Base-by-base conservation (phyloP, 2,113 vertebrate species). In the Albula glossodonta region DNA sequence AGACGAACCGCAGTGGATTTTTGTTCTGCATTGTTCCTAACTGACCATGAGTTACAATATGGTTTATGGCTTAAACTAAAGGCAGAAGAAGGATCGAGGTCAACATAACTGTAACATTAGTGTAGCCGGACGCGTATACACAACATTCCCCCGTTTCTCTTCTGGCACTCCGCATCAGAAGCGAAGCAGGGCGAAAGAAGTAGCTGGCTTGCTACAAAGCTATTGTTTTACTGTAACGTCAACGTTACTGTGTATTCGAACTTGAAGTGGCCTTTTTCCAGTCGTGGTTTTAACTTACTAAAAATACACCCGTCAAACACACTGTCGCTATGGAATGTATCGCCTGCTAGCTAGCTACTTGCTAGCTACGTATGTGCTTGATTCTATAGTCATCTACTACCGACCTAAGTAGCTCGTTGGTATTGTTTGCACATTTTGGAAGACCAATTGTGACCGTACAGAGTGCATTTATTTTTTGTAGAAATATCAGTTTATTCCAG, bases 1-100 rank as follows among this genome's bases (percentile, higher is more conserved):
- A 51, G 77, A 50, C 80, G 3, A 81, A 19, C 74, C 57, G 83
- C 85, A 80, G 88, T 79, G 83, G 85, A 87, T 84, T 74, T 41
- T 88, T 53, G 6, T 80, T 74, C 78, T 81, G 81, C 85, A 86
- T 86, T 84, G 83, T 74, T 74, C 70, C 70, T 74, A 10, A n/a
- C 2, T 84, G 84, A 82, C 60, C 56, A 49, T 63, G 82, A 86
- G 86, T 60, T 56, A 49, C 81, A 52, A 86, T 51, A 60, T 84
- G 41, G 78, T 25, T 66, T 48, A 70, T 17, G 80, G 41, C 19
- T 48, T 11, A 70, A 81, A 87, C 57, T 84, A 80, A 66, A 70
- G 50, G 53, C 51, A 48, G 81, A 80, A 60, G 81, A 49, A 80
- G 31, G 25, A 52, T 80, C n/a, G 56, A 81, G 57, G 56, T 70